Conservation (phyloP, 2,888 invertebrate species). For the Pseudococcus longispinus region DNA sequence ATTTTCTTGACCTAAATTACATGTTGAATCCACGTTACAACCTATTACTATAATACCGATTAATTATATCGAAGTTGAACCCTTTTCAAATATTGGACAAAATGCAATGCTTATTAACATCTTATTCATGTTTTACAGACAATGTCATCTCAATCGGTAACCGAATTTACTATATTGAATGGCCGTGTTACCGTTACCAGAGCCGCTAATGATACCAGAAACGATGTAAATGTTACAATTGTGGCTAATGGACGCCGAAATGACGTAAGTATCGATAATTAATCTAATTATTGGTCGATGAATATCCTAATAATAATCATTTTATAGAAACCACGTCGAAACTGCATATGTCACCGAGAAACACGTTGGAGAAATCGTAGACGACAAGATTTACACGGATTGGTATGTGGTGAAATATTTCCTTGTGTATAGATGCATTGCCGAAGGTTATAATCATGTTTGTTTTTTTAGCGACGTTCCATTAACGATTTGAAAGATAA, state of each 20-base stretch:
- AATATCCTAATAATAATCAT: neutral
- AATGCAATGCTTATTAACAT: neutral
- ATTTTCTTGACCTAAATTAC: neutral
- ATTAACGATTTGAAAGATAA: conserved; percentile 48
- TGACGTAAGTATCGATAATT: neutral
- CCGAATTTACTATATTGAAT: conserved; percentile 51
- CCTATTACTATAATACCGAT: neutral
- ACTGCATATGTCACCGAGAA: conserved; percentile 48
- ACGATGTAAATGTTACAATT: conserved; percentile 51
- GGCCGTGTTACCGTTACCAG: conserved; percentile 49
- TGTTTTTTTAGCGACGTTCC: conserved; percentile 18
- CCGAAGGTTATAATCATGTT: neutral
- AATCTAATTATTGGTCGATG: neutral
- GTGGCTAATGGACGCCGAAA: conserved; percentile 50
- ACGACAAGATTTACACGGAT: conserved; percentile 30
- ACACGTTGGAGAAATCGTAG: conserved; percentile 53
- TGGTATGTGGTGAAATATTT: conserved; percentile 5
- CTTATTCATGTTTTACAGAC: neutral
- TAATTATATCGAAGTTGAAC: neutral
- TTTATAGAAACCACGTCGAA: conserved; percentile 39
- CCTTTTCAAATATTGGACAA: neutral
- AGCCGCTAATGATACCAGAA: conserved; percentile 50
- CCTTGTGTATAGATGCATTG: neutral
- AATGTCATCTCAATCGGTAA: conserved; percentile 53
- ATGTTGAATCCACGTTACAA: neutral